These are phyloP conservation scores for Apodemia duryi DNA, from an alignment of 2,888 invertebrate species.

Conservation along the genomic window DNA sequence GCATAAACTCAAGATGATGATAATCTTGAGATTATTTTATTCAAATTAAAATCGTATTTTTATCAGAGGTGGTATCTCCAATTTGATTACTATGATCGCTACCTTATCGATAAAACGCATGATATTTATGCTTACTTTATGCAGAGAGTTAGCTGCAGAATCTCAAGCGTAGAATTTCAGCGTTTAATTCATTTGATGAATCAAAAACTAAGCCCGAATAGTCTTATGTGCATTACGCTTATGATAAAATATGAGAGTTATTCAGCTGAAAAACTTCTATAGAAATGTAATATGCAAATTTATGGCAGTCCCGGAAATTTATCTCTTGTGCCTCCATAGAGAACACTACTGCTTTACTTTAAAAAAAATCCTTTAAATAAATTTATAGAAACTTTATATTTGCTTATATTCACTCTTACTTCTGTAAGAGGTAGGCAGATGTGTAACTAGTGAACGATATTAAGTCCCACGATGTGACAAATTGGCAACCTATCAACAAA, in stretches of 20 bases:
- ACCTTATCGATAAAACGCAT: slow-evolving; percentile 46
- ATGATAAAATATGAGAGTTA: slow-evolving; percentile 29
- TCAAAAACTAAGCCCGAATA: slow-evolving; percentile 46
- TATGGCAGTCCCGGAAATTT: slow-evolving; percentile 21
- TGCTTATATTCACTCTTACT: too few species aligned
- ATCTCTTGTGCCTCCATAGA: slow-evolving; percentile 15
- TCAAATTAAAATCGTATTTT: neutral
- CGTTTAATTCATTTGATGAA: slow-evolving; percentile 59
- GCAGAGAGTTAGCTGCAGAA: slow-evolving; percentile 45
- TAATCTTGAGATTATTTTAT: too few species aligned
- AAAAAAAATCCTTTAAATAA: too few species aligned
- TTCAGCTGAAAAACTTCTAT: slow-evolving; percentile 30
- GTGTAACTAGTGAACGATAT: too few species aligned
- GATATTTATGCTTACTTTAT: slow-evolving; percentile 66
- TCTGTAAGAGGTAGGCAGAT: too few species aligned
- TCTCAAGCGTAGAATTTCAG: slow-evolving; percentile 47
- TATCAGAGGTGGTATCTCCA: slow-evolving; percentile 28
- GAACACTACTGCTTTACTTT: too few species aligned
- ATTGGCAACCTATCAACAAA: too few species aligned
- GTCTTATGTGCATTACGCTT: slow-evolving; percentile 16
- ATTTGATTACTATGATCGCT: slow-evolving; percentile 31
- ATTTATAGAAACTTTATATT: too few species aligned
- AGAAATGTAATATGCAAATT: slow-evolving; percentile 27
- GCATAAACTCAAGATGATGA: too few species aligned
- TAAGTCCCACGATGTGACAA: too few species aligned